Base-by-base conservation (phyloP, 2,113 vertebrate species). In the Terrapene triunguis region DNA sequence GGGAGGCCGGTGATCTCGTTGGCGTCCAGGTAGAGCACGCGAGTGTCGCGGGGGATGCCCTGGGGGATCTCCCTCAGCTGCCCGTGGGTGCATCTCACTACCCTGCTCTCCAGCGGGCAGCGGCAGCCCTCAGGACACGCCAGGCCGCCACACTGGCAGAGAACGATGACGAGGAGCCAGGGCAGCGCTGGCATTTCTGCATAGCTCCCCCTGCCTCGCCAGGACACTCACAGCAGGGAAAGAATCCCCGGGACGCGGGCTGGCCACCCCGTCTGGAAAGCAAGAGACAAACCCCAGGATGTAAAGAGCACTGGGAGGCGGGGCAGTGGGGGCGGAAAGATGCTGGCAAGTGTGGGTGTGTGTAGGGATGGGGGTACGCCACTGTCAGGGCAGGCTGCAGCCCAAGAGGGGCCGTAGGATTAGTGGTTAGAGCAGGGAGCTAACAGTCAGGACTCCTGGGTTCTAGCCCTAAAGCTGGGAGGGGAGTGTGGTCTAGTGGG, bases 1-100 rank as follows among this genome's bases (percentile, higher is more conserved):
- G 98, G 98, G 82, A 99, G 93, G 62, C n/a, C 97, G 4, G 98
- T 97, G 90, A 99, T 99, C 97, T 97, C 97, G 96, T 99, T 99
- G 78, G 97, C 98, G 89, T 99, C 98, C 89, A 99, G 95, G 96
- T 98, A 98, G 74, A 99, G 98, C 29, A 96, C 96, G 19, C 97
- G 97, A 0, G 98, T 98, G 69, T 98, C 98, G 3, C 81, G 90
- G 1, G 98, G 98, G 79, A 98, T 97, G 59, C 97, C 98, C 47
- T 94, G 94, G 6, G 98, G 98, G 89, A 99, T 96, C 65, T 98
- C 98, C 72, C 90, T 97, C 59, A 99, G 97, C 35, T 98, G 98
- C 0, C 98, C 98, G 17, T 98, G 97, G 2, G 96, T 96, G 92
- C 98, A 99, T 85, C 96, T 93, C 78, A 99, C 98, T 1, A 98